Evolutionary conservation across 2,797 vertebrate genomes (phyloP).

Genomic region (Myotis findleyi): DNA sequence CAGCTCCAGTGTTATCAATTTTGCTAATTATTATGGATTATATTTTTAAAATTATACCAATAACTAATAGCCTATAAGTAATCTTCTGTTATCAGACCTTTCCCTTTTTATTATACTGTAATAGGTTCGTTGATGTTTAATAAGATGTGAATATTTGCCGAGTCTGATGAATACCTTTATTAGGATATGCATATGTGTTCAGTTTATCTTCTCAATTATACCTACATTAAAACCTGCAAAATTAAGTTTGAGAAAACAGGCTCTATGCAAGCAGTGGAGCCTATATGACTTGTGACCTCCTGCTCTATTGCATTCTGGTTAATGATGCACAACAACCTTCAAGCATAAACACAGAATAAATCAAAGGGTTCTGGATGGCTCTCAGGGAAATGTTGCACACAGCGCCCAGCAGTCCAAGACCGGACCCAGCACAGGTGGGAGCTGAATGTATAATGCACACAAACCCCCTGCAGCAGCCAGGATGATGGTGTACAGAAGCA

Average conservation of each 20-base stretch:
- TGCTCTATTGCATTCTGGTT: conserved; percentile 34
- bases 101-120: conserved; percentile 69
- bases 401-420: neutral
- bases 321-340: conserved; percentile 49
- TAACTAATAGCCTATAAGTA: conserved; percentile 83
- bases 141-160: conserved; percentile 64
- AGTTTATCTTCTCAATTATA: conserved; percentile 62
- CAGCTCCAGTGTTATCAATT: neutral
- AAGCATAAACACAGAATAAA: neutral
- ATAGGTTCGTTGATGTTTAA: conserved; percentile 75
- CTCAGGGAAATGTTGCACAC: neutral
- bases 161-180: conserved; percentile 64
- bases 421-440: accelerated
- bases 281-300: conserved; percentile 20
- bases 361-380: neutral
- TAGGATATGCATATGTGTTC: conserved; percentile 62
- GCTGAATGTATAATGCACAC: neutral
- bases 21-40: conserved; percentile 70
- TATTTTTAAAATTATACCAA: conserved; percentile 73
- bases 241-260: conserved; percentile 23
- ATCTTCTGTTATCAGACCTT: conserved; percentile 68
- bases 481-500: neutral
- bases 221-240: neutral
- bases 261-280: neutral
- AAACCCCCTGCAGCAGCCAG: neutral